A percentile compares a stretch with the other conserved stretches of the same genome.
These are phyloP conservation scores for Coptodon rendalli DNA, from an alignment of 2,113 vertebrate species.

Conservation along the genomic window DNA sequence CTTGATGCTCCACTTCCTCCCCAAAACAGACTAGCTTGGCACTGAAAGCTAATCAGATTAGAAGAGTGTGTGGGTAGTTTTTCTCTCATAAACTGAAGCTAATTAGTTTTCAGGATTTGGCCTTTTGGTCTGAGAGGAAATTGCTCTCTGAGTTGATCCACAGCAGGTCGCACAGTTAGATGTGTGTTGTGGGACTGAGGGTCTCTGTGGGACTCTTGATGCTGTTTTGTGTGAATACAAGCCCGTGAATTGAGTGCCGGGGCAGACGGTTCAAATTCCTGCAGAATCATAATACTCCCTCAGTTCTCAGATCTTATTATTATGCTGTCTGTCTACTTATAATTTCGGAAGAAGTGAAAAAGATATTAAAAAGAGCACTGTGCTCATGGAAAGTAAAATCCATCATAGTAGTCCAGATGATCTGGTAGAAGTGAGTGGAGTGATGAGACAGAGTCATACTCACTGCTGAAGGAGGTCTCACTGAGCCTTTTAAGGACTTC, in stretches of 20 bases:
- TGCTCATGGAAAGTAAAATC: background rate
- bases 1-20: background rate
- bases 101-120: conserved; percentile 41
- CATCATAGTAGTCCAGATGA: background rate
- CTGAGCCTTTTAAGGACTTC: background rate
- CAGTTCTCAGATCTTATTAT: conserved; percentile 43
- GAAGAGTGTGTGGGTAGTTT: background rate
- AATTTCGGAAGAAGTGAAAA: background rate
- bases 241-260: conserved; percentile 1
- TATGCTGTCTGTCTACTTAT: conserved; percentile 1
- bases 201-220: conserved; percentile 37
- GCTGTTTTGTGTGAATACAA: conserved; percentile 36
- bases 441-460: background rate
- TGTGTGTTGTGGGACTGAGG: conserved; percentile 52
- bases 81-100: conserved; percentile 3
- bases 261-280: conserved; percentile 41
- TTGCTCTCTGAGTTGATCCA: conserved; percentile 17
- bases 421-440: background rate
- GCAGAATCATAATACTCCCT: conserved; percentile 52
- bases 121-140: conserved; percentile 48
- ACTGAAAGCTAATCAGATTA: background rate
- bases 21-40: background rate
- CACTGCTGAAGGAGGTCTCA: background rate
- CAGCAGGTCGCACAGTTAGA: conserved; percentile 32
- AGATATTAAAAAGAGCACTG: background rate